phyloP scores from a whole-genome alignment of 2,113 vertebrate genomes.

The Beaufortia kweichowensis region DNA sequence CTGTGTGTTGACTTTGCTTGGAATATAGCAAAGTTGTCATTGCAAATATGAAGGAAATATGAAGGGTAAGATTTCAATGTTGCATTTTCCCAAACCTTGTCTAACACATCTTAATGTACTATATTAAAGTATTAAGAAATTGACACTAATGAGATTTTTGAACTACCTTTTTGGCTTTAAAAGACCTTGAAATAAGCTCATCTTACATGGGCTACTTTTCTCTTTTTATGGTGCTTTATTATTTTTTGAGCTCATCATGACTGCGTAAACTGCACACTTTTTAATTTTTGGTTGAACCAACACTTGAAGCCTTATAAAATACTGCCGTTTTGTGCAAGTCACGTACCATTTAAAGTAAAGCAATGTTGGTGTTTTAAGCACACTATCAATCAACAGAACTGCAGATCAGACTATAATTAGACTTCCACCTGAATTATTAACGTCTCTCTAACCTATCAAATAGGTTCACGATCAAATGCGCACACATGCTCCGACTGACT shows the following conservation, averaged over 20 bases:
- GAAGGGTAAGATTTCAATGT: too few species aligned
- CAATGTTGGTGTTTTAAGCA: constrained; percentile 30
- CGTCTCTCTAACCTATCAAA: constrained; percentile 34
- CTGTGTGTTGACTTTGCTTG: too few species aligned
- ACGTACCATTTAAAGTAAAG: constrained; percentile 4
- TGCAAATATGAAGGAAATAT: too few species aligned
- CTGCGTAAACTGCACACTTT: background rate
- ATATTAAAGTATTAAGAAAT: background rate
- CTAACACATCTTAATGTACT: background rate
- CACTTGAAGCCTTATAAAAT: constrained; percentile 21
- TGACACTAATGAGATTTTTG: background rate
- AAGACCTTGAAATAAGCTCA: too few species aligned
- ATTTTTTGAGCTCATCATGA: too few species aligned
- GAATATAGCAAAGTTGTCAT: too few species aligned
- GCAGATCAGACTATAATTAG: constrained; percentile 49
- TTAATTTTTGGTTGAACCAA: background rate
- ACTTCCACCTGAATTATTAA: constrained; percentile 45
- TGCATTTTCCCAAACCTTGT: too few species aligned
- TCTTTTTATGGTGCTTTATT: background rate
- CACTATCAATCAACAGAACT: constrained; percentile 34
- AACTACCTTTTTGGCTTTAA: too few species aligned
- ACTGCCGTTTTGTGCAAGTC: background rate
- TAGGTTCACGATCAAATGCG: constrained; percentile 25
- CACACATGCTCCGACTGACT: constrained; percentile 19
- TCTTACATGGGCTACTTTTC: too few species aligned